A percentile compares a stretch with the other conserved stretches of the same genome.
Evolutionary conservation across 2,888 invertebrate species (phyloP).

Genomic region (Venusia cambrica): DNA sequence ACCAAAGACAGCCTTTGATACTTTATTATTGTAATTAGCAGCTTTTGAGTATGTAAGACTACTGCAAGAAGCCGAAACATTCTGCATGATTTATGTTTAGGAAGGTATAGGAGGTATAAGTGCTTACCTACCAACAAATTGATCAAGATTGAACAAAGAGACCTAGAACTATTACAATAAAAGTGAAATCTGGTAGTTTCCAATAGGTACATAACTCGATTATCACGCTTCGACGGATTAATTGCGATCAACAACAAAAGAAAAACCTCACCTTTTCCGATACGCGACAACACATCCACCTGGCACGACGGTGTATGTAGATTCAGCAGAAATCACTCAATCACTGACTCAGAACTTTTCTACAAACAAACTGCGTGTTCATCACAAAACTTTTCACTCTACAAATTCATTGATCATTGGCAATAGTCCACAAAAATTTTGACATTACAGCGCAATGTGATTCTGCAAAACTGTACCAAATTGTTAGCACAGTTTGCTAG

Average conservation of each 20-base stretch:
- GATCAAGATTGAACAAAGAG: background rate
- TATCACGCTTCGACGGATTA: slow-evolving; percentile 29
- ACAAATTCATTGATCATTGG: slow-evolving; percentile 60
- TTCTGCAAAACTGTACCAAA: slow-evolving; percentile 9
- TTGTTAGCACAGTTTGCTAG: background rate
- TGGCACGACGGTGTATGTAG: slow-evolving; percentile 12
- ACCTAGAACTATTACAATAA: slow-evolving; percentile 18
- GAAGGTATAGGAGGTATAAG: too few relatives aligned
- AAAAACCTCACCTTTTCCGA: slow-evolving; percentile 59
- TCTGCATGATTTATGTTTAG: too few relatives aligned
- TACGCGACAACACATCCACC: slow-evolving; percentile 64
- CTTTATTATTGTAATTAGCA: too few relatives aligned
- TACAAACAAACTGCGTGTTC: slow-evolving; percentile 32
- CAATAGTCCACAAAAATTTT: slow-evolving; percentile 71
- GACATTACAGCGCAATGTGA: slow-evolving; percentile 59
- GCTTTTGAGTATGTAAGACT: too few relatives aligned
- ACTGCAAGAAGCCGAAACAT: too few relatives aligned
- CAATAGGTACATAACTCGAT: slow-evolving; percentile 21
- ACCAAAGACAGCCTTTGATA: too few relatives aligned
- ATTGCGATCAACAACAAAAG: slow-evolving; percentile 47
- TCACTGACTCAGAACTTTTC: slow-evolving; percentile 3
- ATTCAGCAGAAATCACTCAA: slow-evolving; percentile 22
- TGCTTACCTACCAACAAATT: too few relatives aligned
- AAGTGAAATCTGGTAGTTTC: slow-evolving; percentile 30
- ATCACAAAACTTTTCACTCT: slow-evolving; percentile 53